Evolutionary conservation across 2,888 invertebrate genomes (phyloP).

Genomic region (Drosophila mimica): DNA sequence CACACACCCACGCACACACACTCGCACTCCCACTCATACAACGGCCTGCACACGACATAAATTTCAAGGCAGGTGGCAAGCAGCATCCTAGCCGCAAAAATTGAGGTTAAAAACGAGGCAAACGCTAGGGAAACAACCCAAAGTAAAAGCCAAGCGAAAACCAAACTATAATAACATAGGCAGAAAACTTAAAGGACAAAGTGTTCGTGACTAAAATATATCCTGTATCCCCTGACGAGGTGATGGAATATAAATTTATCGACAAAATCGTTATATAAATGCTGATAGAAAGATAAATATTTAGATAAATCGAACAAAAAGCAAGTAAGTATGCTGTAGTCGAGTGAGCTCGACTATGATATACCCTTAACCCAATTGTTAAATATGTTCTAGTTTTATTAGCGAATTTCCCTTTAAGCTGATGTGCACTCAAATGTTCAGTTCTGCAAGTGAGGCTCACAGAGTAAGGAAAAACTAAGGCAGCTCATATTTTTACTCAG

Average conservation of each 20-base stretch:
- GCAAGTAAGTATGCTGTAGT: no score
- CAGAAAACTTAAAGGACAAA: not conserved
- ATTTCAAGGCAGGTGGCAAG: constrained; percentile 67
- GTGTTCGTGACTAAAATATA: constrained; percentile 2
- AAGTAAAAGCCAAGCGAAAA: constrained; percentile 52
- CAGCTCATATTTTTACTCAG: no score
- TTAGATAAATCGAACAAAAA: not conserved
- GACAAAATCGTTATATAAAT: not conserved
- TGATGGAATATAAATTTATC: not conserved
- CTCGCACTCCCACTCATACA: constrained; percentile 23
- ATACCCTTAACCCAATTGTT: no score
- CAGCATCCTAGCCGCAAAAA: constrained; percentile 71
- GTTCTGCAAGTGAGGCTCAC: no score
- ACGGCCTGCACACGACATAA: constrained; percentile 38
- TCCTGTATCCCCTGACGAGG: not conserved
- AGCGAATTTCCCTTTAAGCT: no score
- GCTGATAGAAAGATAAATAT: not conserved
- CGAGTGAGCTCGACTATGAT: no score
- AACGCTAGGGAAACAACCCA: constrained; percentile 45
- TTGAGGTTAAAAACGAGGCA: constrained; percentile 74
- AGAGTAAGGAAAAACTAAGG: no score
- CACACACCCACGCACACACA: constrained; percentile 17
- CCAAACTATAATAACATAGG: constrained; percentile 43
- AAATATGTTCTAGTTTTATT: no score
- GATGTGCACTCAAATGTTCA: no score